Evolutionary conservation across 1,140 invertebrate species (phyloP), one percentile per base, ranked within the genome.

Genomic region (Aricia agestis): DNA sequence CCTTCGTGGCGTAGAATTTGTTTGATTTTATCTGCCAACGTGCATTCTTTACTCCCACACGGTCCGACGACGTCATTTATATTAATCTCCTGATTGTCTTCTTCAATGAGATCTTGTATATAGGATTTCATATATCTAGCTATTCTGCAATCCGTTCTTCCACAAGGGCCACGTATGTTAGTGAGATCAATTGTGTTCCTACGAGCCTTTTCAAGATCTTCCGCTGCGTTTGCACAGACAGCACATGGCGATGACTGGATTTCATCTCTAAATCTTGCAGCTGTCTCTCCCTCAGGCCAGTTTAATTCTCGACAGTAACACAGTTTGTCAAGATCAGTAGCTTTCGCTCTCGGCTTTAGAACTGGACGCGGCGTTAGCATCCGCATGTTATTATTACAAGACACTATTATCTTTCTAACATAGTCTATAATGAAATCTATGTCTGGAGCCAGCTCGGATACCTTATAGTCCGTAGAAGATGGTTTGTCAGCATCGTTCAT

Each of bases 321-420:
- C 45, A 86, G 72, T 72, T 80, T 87, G 68, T 90, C 87, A 63
- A 91, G 85, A 70, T 91, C 89, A 13, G 87, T 89, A 7, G 89
- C 87, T 79, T 85, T 86, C 0, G 87, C 66, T 78, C 84, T 83
- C 6, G 86, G 87, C 65, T 68, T 79, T 73, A 90, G 84, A 9
- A 83, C 84, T n/a, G 87, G 83, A 41, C 79, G 82, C n/a, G 87
- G 87, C 66, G 87, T 91, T 71, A 91, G 70, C 89, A 88, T 90
- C 74, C 89, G 81, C 89, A 91, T 86, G 67, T 91, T 88, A 73
- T 91, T 87, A 75, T 91, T 89, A 75, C 89, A 91, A n/a, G 89
- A 91, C 10, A 85, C 77, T 25, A 91, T 88, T 13, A 88, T 89
- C 71, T 88, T 90, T 42, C 85, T 79, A 6, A 91, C 80, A 69